Base-by-base conservation (phyloP, 2,113 vertebrate species). In the Psilopogon haemacephalus region DNA sequence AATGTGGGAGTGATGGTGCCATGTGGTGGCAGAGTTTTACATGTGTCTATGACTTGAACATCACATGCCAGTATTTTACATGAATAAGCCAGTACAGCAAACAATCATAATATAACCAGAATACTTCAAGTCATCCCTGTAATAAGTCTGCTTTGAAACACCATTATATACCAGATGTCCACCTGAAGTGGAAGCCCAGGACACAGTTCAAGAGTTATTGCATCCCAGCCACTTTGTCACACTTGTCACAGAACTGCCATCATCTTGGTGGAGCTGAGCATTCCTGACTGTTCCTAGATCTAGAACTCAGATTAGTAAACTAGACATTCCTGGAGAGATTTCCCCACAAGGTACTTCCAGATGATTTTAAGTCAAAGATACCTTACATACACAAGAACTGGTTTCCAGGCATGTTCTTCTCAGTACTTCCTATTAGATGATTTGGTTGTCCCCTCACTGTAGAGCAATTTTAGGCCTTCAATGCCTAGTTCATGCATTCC, bases 1-100 rank as follows among this genome's bases (percentile, higher is more conserved):
- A 58, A 68, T 1, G 3, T 0, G 1, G 27, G 26, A 85, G 7
- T 0, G 0, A 33, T 16, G 11, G 8, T 60, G 55, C 12, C 14
- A 26, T 8, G 0, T 2, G 2, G 8, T 54, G 30, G 8, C n/a
- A 79, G 50, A 77, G 15, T 55, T 84, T 58, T 21, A 10, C 4
- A 2, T 56, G 20, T 58, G 7, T 13, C 21, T 75, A 2, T 40
- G 40, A 26, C 17, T 69, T 48, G 15, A 38, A 52, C 2, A 26
- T 38, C 27, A 30, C 15, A 30, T 1, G 1, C 13, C 40, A 55
- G 2, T 23, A 65, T 16, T 72, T 28, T 55, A 12, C 12, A 15
- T 5, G 33, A 12, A 24, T 7, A 20, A 24, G 9, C 15, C 54
- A 11, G 3, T 16, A 42, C 46, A 38, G 17, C 32, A 77, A 28